These are phyloP conservation scores for Bombus impatiens DNA, from an alignment of 1,140 invertebrate species.

Conservation along the genomic window DNA sequence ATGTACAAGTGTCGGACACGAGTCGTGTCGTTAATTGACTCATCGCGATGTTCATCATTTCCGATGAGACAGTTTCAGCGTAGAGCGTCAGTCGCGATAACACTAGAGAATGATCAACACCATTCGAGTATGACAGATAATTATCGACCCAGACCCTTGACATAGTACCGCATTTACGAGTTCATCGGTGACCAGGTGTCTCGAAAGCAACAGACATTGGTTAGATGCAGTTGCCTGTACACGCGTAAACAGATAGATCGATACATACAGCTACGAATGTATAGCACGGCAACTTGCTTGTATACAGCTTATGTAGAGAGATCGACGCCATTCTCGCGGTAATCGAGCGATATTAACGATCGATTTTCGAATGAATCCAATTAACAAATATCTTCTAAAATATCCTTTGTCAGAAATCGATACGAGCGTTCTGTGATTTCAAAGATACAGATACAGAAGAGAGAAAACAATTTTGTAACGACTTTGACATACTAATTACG, in stretches of 20 bases:
- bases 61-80: conserved; percentile 5
- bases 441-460: neutral
- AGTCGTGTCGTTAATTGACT: neutral
- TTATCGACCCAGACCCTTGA: conserved; percentile 33
- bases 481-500: neutral
- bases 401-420: neutral
- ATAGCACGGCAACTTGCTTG: neutral
- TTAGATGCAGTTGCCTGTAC: neutral
- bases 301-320: neutral
- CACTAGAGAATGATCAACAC: conserved; percentile 31
- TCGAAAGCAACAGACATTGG: conserved; percentile 29
- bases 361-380: neutral
- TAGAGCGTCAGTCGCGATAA: conserved; percentile 13
- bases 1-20: neutral
- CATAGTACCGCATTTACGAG: conserved; percentile 4
- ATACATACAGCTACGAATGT: neutral
- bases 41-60: conserved; percentile 6
- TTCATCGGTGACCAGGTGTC: conserved; percentile 35
- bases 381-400: no score
- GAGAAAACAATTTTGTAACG: neutral
- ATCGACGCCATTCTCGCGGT: neutral
- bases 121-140: conserved; percentile 25
- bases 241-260: conserved; percentile 3
- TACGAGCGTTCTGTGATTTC: neutral
- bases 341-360: neutral